Evolutionary conservation across 1,140 invertebrate genomes (phyloP), one percentile per base, ranked within the genome.

Genomic region (Diorhabda carinulata): DNA sequence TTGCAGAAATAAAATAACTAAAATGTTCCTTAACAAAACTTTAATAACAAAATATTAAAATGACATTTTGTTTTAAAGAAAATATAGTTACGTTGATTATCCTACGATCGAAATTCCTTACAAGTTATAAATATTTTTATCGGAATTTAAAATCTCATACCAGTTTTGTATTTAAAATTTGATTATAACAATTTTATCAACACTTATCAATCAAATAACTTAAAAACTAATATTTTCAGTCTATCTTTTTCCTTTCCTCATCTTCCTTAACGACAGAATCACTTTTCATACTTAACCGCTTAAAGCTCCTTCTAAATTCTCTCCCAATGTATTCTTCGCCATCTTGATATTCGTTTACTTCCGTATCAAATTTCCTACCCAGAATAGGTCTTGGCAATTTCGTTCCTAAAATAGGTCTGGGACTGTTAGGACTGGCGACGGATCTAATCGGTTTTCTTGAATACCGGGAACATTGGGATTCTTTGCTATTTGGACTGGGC

Each of bases 321-420:
- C 70, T 77, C 3, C 74, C 74, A 7, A 75, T 73, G 60, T 66
- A 76, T 52, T 77, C 75, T 45, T 75, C 73, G 3, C 64, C 69
- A 47, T 72, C 73, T 40, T 71, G 69, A 52, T 62, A 65, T 10
- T 64, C 58, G 44, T 61, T 43, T 42, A 73, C 72, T 9, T 64
- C 59, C 44, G 61, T 43, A 40, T 75, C 72, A 41, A 76, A 72
- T 67, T 74, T 74, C 4, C 76, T 71, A 25, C 78, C 77, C 7
- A 79, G 45, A 59, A 78, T 79, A 0, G 77, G 77, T 60, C 77
- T 67, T 6, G 77, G 77, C 2, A 70, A 44, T 63, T 78, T 78
- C 3, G 66, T 76, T 6, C 77, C 78, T 10, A 79, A 62, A 47
- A 79, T 80, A n/a, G 78, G 75, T 64, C 76, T 68, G 1, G 78